These are phyloP conservation scores for Leguminivora glycinivorella DNA, from an alignment of 1,140 invertebrate genomes.

Conservation along the genomic window DNA sequence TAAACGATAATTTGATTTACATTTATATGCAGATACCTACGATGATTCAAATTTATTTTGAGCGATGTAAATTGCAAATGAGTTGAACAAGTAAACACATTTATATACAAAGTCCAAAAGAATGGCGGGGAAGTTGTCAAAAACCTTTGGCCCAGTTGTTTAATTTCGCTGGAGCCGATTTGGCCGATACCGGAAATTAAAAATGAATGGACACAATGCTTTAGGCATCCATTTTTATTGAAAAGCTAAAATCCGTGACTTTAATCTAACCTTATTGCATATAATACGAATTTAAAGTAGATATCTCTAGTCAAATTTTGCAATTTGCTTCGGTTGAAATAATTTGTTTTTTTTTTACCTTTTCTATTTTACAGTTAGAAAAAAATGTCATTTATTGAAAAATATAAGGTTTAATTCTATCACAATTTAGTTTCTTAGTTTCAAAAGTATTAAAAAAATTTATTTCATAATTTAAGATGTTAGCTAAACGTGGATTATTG, in stretches of 20 bases:
- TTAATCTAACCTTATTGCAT: neutral
- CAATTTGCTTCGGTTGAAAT: neutral
- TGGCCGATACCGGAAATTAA: constrained; percentile 19
- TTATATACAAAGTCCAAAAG: constrained; percentile 14
- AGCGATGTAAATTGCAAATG: constrained; percentile 20
- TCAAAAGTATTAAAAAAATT: too few species aligned
- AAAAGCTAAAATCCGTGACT: neutral
- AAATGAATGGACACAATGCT: neutral
- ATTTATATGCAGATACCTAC: constrained; percentile 14
- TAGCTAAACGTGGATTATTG: too few species aligned
- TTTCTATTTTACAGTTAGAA: too few species aligned
- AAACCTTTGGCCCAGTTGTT: constrained; percentile 21
- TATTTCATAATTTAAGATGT: too few species aligned
- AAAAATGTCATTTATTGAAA: too few species aligned
- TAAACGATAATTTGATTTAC: constrained; percentile 1
- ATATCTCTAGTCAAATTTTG: neutral
- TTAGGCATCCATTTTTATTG: neutral
- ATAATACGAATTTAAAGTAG: neutral
- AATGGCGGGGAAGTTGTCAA: constrained; percentile 2
- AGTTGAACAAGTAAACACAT: constrained; percentile 23
- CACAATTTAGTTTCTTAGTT: too few species aligned
- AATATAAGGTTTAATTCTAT: too few species aligned
- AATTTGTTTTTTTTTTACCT: neutral
- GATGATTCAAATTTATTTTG: constrained; percentile 21
- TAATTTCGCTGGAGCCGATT: neutral